Evolutionary conservation across 2,888 invertebrate genomes (phyloP), one percentile per base, ranked within the genome.

Genomic region (Lithophane semibrunnea): DNA sequence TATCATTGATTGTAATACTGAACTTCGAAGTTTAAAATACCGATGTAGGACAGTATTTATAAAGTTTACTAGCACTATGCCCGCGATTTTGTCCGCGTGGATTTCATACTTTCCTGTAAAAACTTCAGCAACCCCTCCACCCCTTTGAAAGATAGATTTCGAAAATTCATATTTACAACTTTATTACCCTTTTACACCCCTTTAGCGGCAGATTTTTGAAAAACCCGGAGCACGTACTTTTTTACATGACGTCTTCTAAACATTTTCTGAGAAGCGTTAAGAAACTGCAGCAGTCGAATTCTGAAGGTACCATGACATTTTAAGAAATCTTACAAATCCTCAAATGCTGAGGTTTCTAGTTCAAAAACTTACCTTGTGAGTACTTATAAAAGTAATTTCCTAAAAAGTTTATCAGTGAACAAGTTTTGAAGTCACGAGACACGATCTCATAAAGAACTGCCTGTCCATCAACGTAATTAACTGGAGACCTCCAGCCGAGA

Each of bases 391-490:
- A 75, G 67, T 78, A 78, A 65, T 79, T 82, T 73, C 44, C 16
- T 44, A 66, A 72, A 72, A 74, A 76, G 72, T 81, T 85, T 52
- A 29, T 60, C 49, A 75, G 68, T 63, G 29, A 49, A 54, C n/a
- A 37, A 69, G 68, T 61, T 63, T 64, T 24, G 60, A 80, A 80
- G 64, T 74, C 75, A 29, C 76, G 77, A 80, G 83, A 80, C 69
- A 65, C 24, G 82, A 77, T 75, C 78, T 77, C 64, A 69, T 80
- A 75, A 29, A 29, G 29, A 29, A 66, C 67, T 67, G 67, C 21
- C 80, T 68, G 76, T 79, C 78, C 68, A 79, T 83, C 83, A 83
- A 87, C 54, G 37, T 83, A 85, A 86, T 87, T 80, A 87, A 83
- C 78, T 77, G 70, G 67, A 76, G 72, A 60, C 65, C 72, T 72